Evolutionary conservation across 1,140 invertebrate species (phyloP).

Genomic region (Ridgeia piscesae): DNA sequence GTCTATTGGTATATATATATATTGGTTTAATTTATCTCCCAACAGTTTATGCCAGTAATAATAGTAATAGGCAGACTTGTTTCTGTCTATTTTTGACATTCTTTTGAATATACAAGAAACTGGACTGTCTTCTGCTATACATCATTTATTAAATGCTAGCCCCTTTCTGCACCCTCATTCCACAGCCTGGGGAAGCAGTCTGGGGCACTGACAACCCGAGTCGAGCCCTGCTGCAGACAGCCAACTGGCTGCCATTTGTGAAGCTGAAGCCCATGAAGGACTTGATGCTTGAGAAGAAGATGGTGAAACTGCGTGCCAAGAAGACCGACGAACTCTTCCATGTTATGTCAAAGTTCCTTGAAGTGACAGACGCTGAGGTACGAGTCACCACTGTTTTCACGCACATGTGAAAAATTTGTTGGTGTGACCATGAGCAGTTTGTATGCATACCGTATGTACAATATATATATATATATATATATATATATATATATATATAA

Average conservation of each 20-base stretch:
- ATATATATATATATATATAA: too few relatives aligned
- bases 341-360: constrained; percentile 48
- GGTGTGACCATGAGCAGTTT: too few relatives aligned
- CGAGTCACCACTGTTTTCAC: constrained; percentile 7
- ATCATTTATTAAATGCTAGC: neutral
- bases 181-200: constrained; percentile 47
- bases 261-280: constrained; percentile 47
- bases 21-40: neutral
- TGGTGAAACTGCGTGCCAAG: constrained; percentile 44
- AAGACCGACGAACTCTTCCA: constrained; percentile 51
- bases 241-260: constrained; percentile 53
- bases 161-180: neutral
- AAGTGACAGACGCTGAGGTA: constrained; percentile 51
- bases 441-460: too few relatives aligned
- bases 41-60: neutral
- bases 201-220: constrained; percentile 50
- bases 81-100: too few relatives aligned
- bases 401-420: too few relatives aligned
- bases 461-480: too few relatives aligned
- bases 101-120: neutral
- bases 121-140: neutral
- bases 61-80: too few relatives aligned
- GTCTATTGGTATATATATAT: too few relatives aligned
- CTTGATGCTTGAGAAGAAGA: constrained; percentile 47
- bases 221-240: constrained; percentile 52